Conservation (phyloP, 2,888 invertebrate genomes). For the Yponomeuta malinellus region DNA sequence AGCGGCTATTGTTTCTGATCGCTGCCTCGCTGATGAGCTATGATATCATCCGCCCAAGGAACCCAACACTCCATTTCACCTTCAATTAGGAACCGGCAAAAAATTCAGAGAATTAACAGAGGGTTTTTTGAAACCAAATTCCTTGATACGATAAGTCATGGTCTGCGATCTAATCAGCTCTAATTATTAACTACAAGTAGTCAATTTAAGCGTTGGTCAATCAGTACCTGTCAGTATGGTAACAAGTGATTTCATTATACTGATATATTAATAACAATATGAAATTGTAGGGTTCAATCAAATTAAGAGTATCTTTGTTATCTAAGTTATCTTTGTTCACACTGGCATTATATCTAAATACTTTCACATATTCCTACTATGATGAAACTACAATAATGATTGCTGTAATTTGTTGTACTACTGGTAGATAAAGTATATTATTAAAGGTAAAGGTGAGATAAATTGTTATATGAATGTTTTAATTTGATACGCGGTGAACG, state of each 20-base stretch:
- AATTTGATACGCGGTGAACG: too few species aligned
- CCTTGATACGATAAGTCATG: background rate
- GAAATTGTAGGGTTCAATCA: slow-evolving; percentile 16
- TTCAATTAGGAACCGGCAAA: background rate
- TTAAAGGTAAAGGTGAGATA: too few species aligned
- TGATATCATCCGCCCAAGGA: slow-evolving; percentile 12
- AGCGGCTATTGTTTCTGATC: slow-evolving; percentile 12
- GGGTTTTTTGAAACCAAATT: background rate
- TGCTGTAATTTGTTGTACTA: slow-evolving; percentile 9
- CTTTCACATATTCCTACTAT: slow-evolving; percentile 43
- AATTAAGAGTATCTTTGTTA: slow-evolving; percentile 10
- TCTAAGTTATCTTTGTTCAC: slow-evolving; percentile 28
- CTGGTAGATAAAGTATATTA: background rate
- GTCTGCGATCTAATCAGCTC: background rate
- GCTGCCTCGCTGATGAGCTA: slow-evolving; percentile 7
- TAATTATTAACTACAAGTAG: background rate
- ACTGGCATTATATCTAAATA: slow-evolving; percentile 37
- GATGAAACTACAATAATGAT: slow-evolving; percentile 20
- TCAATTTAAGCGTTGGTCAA: background rate
- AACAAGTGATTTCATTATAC: slow-evolving; percentile 24
- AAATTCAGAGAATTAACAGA: background rate
- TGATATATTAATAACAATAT: slow-evolving; percentile 26
- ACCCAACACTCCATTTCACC: slow-evolving; percentile 9
- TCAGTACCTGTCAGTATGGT: background rate
- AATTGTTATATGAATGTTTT: too few species aligned